Percentiles rank a stretch among this genome's conserved stretches.
These are phyloP conservation scores for Papilio polytes DNA, from an alignment of 1,140 invertebrate genomes.

Conservation along the genomic window DNA sequence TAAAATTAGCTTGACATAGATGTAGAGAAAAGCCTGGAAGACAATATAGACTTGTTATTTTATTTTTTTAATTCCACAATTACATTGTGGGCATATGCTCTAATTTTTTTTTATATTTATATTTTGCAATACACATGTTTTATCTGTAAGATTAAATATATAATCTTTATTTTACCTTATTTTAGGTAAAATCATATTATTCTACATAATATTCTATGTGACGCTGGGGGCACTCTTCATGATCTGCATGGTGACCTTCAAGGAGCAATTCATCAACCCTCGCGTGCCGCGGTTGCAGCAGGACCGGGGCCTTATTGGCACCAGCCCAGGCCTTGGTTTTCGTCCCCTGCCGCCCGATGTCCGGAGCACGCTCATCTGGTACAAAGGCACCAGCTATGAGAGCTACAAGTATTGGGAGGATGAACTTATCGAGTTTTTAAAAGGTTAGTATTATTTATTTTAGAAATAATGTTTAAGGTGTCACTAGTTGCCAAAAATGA, in stretches of 20 bases:
- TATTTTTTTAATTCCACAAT: no score
- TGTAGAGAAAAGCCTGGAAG: no score
- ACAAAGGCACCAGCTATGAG: conserved; percentile 89
- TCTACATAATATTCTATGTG: conserved; percentile 95
- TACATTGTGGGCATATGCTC: no score
- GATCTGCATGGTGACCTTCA: conserved; percentile 92
- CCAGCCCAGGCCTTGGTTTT: conserved; percentile 95
- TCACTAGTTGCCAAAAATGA: background rate
- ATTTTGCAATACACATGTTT: no score
- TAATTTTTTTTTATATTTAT: no score
- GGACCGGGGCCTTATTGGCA: conserved; percentile 87
- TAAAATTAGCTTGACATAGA: no score
- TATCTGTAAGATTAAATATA: background rate
- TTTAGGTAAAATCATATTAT: conserved; percentile 90
- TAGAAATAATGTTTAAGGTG: background rate
- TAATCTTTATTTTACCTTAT: conserved; percentile 44
- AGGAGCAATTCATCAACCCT: conserved; percentile 86
- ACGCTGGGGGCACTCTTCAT: conserved; percentile 90
- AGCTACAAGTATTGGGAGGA: conserved; percentile 92
- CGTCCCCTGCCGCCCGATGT: conserved; percentile 93
- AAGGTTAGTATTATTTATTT: conserved; percentile 82
- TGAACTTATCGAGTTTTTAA: conserved; percentile 89
- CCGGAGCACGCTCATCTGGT: conserved; percentile 97
- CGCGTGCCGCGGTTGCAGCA: conserved; percentile 88
- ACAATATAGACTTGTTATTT: no score